A percentile compares a stretch with the other conserved stretches of the same genome.
Evolutionary conservation across 1,140 invertebrate genomes (phyloP).

Genomic region (Lepidurus couesii): DNA sequence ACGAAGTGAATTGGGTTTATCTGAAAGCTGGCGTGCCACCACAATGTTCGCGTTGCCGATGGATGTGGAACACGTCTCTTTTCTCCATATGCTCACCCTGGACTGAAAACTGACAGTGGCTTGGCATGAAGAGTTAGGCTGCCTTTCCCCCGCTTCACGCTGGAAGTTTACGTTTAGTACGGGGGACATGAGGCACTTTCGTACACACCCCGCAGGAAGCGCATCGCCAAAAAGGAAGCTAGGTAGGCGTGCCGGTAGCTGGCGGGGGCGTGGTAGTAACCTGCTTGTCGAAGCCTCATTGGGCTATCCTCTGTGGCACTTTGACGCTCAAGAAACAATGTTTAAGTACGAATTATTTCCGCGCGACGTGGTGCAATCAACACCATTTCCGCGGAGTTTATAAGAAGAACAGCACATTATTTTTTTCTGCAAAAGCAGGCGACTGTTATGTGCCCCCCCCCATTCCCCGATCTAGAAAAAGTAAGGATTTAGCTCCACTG

Average conservation of each 20-base stretch:
- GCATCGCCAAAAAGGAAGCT: not conserved
- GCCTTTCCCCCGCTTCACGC: not conserved
- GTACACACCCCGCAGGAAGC: not conserved
- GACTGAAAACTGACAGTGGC: slow-evolving; percentile 9
- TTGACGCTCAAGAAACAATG: not conserved
- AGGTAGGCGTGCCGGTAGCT: not conserved
- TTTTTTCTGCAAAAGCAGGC: no score
- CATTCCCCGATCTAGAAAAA: no score
- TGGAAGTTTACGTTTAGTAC: not conserved
- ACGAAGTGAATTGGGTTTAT: not conserved
- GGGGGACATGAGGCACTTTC: not conserved
- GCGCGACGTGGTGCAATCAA: no score
- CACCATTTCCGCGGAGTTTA: no score
- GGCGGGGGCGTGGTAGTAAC: not conserved
- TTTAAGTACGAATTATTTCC: no score
- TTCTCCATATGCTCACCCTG: not conserved
- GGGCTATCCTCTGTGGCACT: not conserved
- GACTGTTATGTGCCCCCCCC: no score
- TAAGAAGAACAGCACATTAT: no score
- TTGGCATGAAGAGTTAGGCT: not conserved
- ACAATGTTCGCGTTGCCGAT: not conserved
- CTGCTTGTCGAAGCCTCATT: not conserved
- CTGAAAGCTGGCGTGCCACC: slow-evolving; percentile 7
- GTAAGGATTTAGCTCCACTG: no score
- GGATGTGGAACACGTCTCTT: slow-evolving; percentile 14